Evolutionary conservation across 2,888 invertebrate genomes (phyloP).

Genomic region (Mesorhabditis spiculigera): DNA sequence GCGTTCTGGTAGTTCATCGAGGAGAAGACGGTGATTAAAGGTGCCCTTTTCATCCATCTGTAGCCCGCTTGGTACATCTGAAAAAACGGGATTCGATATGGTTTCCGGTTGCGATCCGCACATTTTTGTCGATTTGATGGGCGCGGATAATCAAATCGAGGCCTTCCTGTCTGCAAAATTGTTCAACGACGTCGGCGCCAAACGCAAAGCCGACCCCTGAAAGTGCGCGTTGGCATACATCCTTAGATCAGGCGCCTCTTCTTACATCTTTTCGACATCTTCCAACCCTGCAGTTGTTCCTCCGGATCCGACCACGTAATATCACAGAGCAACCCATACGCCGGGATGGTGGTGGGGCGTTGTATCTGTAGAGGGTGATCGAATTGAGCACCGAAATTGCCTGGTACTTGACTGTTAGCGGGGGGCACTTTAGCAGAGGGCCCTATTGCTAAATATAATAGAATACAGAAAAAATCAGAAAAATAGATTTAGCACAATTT

Average conservation of each 20-base stretch:
- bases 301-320: slow-evolving; percentile 15
- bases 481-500: too few species aligned
- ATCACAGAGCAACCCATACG: slow-evolving; percentile 12
- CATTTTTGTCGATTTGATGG: background rate
- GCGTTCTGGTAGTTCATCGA: slow-evolving; percentile 4
- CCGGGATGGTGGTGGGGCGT: slow-evolving; percentile 11
- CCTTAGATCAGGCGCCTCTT: slow-evolving; percentile 7
- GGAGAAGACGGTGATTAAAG: background rate
- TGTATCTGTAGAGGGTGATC: slow-evolving; percentile 4
- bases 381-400: too few species aligned
- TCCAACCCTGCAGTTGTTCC: slow-evolving; percentile 9
- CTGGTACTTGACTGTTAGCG: too few species aligned
- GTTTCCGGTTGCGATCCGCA: background rate
- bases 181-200: background rate
- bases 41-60: background rate
- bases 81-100: background rate
- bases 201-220: background rate
- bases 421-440: too few species aligned
- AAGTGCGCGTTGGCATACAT: background rate
- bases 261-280: slow-evolving; percentile 12
- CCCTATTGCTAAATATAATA: too few species aligned
- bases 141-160: slow-evolving; percentile 1
- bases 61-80: background rate
- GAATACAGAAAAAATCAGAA: too few species aligned
- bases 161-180: background rate